Base-by-base conservation (phyloP, 2,888 invertebrate genomes). In the Lasioglossum pauxillum region DNA sequence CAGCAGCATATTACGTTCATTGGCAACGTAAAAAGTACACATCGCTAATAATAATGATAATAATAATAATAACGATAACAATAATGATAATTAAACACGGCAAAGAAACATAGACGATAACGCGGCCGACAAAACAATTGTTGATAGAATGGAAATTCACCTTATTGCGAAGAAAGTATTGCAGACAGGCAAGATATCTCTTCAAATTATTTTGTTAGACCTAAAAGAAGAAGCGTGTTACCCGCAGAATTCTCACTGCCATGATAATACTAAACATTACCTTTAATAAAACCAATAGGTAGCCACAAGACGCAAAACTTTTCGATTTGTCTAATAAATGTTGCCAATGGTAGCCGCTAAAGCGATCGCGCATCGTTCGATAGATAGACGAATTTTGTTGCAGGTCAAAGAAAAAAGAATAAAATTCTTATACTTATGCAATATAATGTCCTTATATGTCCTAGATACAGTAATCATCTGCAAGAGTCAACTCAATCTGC, bases 141-240 rank as follows among this genome's bases (percentile, higher is more conserved):
- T 38, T 84, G 78, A 46, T 79, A 83, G 74, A 71, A 75, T 80
- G 82, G 83, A 90, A 82, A 80, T 88, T 91, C 85, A 85, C 83
- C 90, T 80, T 83, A 82, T 84, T 82, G 86, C 49, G 90, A 88
- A 83, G 88, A 85, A 75, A 88, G 82, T 89, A 88, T 91, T 74
- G 88, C 84, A 84, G 87, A 81, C 89, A 84, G 85, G 84, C 85
- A 89, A 89, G 88, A 87, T 80, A 88, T 91, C 90, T 91, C 93
- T 91, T 93, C 93, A 93, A 92, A 93, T 93, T 90, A 93, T 86
- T 93, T 92, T 93, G 93, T 93, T 93, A 93, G 91, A 93, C 93
- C 93, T 93, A 93, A 84, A 92, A 93, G 92, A 91, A 86, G 92
- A 91, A 90, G 91, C 60, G 86, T 83, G 84, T 85, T 87, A 82